phyloP scores from a whole-genome alignment of 2,113 vertebrate species.

The Alces alces region DNA sequence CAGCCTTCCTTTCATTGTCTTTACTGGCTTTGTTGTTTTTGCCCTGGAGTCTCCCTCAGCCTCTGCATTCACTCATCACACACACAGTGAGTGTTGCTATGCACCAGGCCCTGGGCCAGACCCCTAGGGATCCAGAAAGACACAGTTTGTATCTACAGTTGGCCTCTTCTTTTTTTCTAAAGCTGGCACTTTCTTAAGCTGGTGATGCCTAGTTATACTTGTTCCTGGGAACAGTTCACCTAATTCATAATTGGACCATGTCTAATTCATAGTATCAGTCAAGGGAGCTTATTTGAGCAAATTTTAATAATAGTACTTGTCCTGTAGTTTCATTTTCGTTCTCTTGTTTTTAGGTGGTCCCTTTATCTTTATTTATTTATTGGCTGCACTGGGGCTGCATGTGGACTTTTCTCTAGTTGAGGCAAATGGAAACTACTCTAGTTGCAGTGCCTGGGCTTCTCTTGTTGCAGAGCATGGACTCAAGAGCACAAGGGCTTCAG shows the following conservation, averaged over 20 bases:
- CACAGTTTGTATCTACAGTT: neutral
- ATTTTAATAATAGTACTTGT: neutral
- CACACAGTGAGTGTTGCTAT: accelerated
- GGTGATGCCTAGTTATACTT: neutral
- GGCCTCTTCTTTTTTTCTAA: neutral
- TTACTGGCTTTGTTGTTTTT: neutral
- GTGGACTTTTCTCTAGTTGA: neutral
- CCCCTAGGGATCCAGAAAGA: neutral
- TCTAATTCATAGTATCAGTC: neutral
- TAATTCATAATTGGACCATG: neutral
- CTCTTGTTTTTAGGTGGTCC: neutral
- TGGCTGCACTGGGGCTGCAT: neutral
- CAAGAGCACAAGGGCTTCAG: neutral
- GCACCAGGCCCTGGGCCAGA: accelerated
- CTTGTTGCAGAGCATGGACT: neutral
- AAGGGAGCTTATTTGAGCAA: neutral
- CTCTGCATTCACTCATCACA: neutral
- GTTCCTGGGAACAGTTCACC: neutral
- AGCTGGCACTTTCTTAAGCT: neutral
- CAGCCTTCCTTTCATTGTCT: neutral
- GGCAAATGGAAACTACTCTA: neutral
- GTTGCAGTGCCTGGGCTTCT: neutral
- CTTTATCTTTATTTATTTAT: neutral
- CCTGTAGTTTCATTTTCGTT: neutral
- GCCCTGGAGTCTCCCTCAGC: neutral